Evolutionary conservation across 2,797 vertebrate species (phyloP), one percentile per base, ranked within the genome.

Genomic region (Semaprochilodus insignis): DNA sequence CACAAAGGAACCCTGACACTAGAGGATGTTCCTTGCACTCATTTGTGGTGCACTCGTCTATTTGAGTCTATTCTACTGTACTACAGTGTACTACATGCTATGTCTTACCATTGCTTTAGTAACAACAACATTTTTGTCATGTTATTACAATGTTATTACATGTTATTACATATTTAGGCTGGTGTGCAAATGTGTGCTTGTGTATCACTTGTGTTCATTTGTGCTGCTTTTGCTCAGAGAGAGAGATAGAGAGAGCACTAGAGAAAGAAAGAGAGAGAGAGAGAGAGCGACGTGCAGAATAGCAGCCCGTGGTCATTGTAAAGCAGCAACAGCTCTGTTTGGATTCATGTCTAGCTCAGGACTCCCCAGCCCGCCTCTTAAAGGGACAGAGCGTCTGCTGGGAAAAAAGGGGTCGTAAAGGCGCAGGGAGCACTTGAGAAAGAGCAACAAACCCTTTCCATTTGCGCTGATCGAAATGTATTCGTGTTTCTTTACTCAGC

Each of bases 311-410:
- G 94, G 91, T 94, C 93, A 92, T 94, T 94, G 94, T 94, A 90
- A 91, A 94, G 92, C 92, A 94, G 87, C 83, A 94, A 92, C 94
- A 94, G 93, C 90, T 91, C 85, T 88, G 88, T 91, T 89, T 89
- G 88, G 87, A 88, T 88, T 82, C 84, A 77, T 86, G 88, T 90
- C 89, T 89, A 87, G 86, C 82, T 85, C 60, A 84, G 82, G 87
- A 83, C 86, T 83, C 88, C 86, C 86, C 80, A 91, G 81, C 88
- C 95, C 93, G 92, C 95, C 94, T 94, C 91, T 96, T 96, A 96
- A 96, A 96, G 95, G 90, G 84, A 83, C 89, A 94, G 83, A 31
- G 81, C 84, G 2, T 81, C 80, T 44, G 82, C 78, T 77, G 86
- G 14, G 19, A 63, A 83, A 72, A 71, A 84, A 83, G 88, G 80